phyloP scores from a whole-genome alignment of 2,888 invertebrate species.

The Apocheima hispidaria region DNA sequence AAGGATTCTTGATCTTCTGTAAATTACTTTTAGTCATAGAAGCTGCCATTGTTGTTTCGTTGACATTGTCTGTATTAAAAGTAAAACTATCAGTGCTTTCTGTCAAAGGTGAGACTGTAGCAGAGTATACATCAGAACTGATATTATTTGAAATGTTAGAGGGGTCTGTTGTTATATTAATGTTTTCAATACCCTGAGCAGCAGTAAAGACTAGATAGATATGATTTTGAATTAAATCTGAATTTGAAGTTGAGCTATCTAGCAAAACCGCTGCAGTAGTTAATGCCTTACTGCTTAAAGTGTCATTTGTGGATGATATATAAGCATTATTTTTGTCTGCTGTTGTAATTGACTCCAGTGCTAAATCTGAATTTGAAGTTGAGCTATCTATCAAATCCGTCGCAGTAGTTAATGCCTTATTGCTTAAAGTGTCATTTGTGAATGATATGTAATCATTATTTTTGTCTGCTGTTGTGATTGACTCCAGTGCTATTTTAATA shows the following conservation, averaged over 20 bases:
- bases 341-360: not conserved
- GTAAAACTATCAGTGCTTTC: not conserved
- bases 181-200: not conserved
- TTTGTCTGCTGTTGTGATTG: not conserved
- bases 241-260: not conserved
- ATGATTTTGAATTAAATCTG: not conserved
- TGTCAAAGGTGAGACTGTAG: not conserved
- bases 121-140: not conserved
- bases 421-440: not conserved
- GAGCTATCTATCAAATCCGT: too few species aligned
- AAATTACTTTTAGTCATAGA: not conserved
- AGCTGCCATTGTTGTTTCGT: not conserved
- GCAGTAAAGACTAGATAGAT: not conserved
- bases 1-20: not conserved
- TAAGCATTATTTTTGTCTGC: not conserved
- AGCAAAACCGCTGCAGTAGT: not conserved
- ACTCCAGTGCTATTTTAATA: not conserved
- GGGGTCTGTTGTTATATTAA: not conserved
- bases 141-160: not conserved
- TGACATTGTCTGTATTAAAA: not conserved
- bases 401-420: not conserved
- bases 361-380: too few species aligned
- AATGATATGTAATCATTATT: not conserved
- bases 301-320: not conserved
- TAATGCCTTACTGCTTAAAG: not conserved